A percentile compares a stretch with the other conserved stretches of the same genome.
Conservation (phyloP, 2,113 vertebrate genomes). For the Dasypus novemcinctus region DNA sequence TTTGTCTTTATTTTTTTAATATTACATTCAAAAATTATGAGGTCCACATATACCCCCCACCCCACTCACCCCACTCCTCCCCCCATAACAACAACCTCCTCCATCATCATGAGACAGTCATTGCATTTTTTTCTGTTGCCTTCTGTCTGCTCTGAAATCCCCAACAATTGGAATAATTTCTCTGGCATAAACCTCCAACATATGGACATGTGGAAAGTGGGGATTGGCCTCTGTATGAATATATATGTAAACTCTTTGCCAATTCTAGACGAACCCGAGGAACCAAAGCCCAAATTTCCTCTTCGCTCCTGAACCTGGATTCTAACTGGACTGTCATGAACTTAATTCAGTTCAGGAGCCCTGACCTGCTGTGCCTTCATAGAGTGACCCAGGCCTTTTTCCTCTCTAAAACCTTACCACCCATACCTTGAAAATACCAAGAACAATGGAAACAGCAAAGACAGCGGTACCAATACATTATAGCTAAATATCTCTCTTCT, state of each 20-base stretch:
- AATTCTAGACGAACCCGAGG: not conserved
- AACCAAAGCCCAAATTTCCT: not conserved
- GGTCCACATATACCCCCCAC: too few relatives aligned
- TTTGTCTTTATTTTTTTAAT: too few relatives aligned
- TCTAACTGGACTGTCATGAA: not conserved
- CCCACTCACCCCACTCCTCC: too few relatives aligned
- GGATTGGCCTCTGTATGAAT: not conserved
- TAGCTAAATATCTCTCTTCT: not conserved
- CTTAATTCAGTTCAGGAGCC: not conserved
- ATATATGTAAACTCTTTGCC: not conserved
- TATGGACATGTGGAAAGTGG: not conserved
- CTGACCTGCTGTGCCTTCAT: not conserved
- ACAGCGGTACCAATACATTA: not conserved
- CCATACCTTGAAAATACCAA: not conserved
- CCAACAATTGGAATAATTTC: not conserved
- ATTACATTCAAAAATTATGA: too few relatives aligned
- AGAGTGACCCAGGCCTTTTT: not conserved
- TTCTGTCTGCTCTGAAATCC: not conserved
- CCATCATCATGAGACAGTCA: too few relatives aligned
- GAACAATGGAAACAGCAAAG: not conserved
- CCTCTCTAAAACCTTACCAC: not conserved
- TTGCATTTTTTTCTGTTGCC: not conserved
- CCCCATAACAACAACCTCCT: too few relatives aligned
- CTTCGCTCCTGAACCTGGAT: not conserved
- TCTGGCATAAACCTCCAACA: not conserved